Evolutionary conservation across 1,140 invertebrate genomes (phyloP).

Genomic region (Dendroctonus ponderosae): DNA sequence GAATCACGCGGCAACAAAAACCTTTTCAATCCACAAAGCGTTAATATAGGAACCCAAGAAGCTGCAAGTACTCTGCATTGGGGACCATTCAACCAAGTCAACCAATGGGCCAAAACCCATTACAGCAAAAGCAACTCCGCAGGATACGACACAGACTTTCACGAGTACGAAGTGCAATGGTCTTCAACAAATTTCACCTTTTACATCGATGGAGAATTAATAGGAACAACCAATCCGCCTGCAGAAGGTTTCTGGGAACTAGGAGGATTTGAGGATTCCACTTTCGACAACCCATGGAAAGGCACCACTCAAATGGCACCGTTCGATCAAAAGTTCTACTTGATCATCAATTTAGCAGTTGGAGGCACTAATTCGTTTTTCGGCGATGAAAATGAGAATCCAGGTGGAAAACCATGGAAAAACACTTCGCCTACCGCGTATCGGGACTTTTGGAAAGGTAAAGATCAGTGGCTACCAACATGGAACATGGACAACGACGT

Average conservation of each 20-base stretch:
- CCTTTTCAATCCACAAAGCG: constrained; percentile 50
- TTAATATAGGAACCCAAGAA: constrained; percentile 60
- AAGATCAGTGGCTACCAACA: constrained; percentile 53
- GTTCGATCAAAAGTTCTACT: constrained; percentile 64
- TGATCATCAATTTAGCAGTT: constrained; percentile 59
- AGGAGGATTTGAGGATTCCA: constrained; percentile 19
- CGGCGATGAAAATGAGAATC: constrained; percentile 46
- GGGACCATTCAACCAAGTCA: constrained; percentile 58
- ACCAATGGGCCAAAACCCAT: constrained; percentile 57
- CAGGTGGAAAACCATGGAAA: constrained; percentile 53
- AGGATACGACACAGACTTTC: constrained; percentile 54
- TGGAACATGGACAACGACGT: constrained; percentile 51
- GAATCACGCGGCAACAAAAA: constrained; percentile 61
- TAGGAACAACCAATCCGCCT: constrained; percentile 35
- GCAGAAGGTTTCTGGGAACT: constrained; percentile 39
- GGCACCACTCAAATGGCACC: constrained; percentile 53
- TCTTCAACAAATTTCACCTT: constrained; percentile 46
- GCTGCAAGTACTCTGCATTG: constrained; percentile 63
- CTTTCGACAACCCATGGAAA: constrained; percentile 49
- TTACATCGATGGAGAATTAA: constrained; percentile 35
- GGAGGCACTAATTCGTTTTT: constrained; percentile 43
- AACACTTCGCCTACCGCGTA: constrained; percentile 44
- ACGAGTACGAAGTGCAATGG: constrained; percentile 56
- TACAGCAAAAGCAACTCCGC: constrained; percentile 50
- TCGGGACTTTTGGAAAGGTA: constrained; percentile 54